These are phyloP conservation scores for Bombus waltoni DNA, from an alignment of 1,140 invertebrate species.

Conservation along the genomic window DNA sequence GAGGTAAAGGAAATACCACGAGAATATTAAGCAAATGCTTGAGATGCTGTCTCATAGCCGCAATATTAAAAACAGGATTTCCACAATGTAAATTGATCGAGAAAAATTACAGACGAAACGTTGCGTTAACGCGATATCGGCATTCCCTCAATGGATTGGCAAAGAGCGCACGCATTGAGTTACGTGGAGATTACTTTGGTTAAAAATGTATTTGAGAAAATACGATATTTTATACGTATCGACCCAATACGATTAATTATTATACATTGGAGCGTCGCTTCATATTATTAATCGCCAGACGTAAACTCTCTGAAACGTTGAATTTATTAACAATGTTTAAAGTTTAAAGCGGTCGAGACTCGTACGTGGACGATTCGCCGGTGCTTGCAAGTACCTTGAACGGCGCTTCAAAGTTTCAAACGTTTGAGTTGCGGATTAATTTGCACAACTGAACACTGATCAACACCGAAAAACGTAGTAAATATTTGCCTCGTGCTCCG, in stretches of 20 bases:
- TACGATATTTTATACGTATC: background rate
- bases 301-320: background rate
- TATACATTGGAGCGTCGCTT: background rate
- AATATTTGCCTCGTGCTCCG: slow-evolving; percentile 6
- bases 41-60: background rate
- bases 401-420: slow-evolving; percentile 3
- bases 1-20: accelerated
- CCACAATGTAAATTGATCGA: background rate
- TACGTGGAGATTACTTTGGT: background rate
- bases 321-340: background rate
- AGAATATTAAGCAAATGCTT: background rate
- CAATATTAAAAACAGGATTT: background rate
- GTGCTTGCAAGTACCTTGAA: background rate
- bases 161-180: background rate
- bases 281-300: background rate
- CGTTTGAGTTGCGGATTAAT: slow-evolving; percentile 16
- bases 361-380: no score
- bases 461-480: slow-evolving; percentile 12
- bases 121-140: no score
- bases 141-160: no score
- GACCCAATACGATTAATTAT: background rate
- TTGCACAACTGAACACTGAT: slow-evolving; percentile 17
- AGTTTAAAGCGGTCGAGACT: background rate
- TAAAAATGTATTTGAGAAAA: background rate
- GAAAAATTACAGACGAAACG: background rate